Conservation (phyloP, 2,113 vertebrate genomes). For the Micromys minutus region DNA sequence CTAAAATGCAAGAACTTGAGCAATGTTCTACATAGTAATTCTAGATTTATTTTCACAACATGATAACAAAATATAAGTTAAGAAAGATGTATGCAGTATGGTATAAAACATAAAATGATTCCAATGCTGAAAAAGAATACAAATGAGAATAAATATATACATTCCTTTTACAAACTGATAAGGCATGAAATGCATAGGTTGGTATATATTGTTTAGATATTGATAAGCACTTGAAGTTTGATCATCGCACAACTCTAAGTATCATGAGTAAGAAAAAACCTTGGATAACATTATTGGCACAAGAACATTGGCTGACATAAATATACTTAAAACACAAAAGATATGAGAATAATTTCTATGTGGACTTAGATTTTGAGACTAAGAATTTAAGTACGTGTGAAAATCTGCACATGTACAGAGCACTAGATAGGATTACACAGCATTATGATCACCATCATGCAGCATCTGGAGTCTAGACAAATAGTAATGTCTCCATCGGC, state of each 20-base stretch:
- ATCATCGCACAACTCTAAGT: not conserved
- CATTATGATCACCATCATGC: not conserved
- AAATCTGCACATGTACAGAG: not conserved
- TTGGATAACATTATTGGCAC: not conserved
- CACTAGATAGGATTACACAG: not conserved
- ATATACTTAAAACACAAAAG: not conserved
- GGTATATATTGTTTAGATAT: not conserved
- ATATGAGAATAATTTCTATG: not conserved
- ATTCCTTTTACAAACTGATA: not conserved
- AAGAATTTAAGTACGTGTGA: not conserved
- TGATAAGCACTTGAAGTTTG: not conserved
- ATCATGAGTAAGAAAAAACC: not conserved
- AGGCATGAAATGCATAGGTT: not conserved
- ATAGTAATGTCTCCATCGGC: not conserved
- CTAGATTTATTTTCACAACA: not conserved
- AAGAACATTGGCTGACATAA: not conserved
- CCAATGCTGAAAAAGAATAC: not conserved
- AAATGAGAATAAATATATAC: not conserved
- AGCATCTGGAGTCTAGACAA: too few species aligned
- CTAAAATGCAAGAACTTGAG: not conserved
- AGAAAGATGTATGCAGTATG: not conserved
- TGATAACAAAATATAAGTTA: not conserved
- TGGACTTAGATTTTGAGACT: not conserved
- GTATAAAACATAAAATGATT: not conserved
- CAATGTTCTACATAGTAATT: not conserved